These are phyloP conservation scores for Limnothrissa miodon DNA, from an alignment of 2,113 vertebrate genomes.

Conservation along the genomic window DNA sequence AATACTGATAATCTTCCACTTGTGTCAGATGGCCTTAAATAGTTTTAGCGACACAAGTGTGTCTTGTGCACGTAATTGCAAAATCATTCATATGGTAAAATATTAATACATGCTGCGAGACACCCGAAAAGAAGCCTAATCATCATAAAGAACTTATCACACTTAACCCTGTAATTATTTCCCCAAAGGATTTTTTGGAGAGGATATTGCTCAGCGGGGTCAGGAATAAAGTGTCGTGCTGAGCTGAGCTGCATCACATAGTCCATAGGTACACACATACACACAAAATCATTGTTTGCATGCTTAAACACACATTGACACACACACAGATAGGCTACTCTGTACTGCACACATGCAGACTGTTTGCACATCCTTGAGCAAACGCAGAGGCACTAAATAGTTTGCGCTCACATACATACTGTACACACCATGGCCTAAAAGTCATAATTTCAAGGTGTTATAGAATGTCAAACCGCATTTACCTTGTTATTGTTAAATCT, in stretches of 20 bases:
- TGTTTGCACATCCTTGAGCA: not conserved
- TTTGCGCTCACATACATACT: not conserved
- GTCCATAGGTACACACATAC: not conserved
- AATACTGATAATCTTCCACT: not conserved
- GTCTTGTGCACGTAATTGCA: not conserved
- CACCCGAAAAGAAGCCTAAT: not conserved
- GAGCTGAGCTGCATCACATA: not conserved
- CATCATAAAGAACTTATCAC: not conserved
- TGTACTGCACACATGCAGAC: not conserved
- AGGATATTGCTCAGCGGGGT: not conserved
- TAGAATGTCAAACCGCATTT: too few species aligned
- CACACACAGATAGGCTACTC: not conserved
- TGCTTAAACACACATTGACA: not conserved
- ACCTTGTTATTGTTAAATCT: too few species aligned
- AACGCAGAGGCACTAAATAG: not conserved
- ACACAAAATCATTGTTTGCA: not conserved
- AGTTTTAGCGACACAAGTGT: not conserved
- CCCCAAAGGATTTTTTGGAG: not conserved
- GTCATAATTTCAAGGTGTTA: too few species aligned
- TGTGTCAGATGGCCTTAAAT: not conserved
- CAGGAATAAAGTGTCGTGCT: not conserved
- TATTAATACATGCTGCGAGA: not conserved
- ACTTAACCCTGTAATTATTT: not conserved
- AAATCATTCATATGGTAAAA: constrained; percentile 12
- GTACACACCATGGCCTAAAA: too few species aligned